phyloP scores from a whole-genome alignment of 2,113 vertebrate species.

The Xyliphius kryptos region DNA sequence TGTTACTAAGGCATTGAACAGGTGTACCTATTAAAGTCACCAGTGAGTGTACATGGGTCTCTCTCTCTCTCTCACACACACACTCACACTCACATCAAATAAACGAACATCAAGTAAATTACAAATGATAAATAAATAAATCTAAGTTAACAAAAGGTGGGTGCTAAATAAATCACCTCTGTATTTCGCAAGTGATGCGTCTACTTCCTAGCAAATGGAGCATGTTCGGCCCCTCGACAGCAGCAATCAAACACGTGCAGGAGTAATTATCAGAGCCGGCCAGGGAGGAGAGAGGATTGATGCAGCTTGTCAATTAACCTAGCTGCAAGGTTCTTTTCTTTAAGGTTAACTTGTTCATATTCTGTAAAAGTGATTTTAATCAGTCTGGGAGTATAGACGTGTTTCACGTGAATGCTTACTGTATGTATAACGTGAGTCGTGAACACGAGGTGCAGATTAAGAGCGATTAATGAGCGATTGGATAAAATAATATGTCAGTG shows the following conservation, averaged over 20 bases:
- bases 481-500: slow-evolving; percentile 35
- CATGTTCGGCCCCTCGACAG: slow-evolving; percentile 58
- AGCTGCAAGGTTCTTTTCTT: slow-evolving; percentile 72
- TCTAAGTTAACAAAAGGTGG: slow-evolving; percentile 3
- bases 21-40: too few relatives aligned
- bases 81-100: too few relatives aligned
- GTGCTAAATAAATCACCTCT: slow-evolving; percentile 4
- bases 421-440: slow-evolving; percentile 49
- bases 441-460: slow-evolving; percentile 18
- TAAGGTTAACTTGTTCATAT: slow-evolving; percentile 76
- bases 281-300: slow-evolving; percentile 68
- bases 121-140: neutral
- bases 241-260: slow-evolving; percentile 58
- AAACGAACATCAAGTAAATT: too few relatives aligned
- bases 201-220: slow-evolving; percentile 55
- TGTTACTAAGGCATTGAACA: too few relatives aligned
- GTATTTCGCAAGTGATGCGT: slow-evolving; percentile 11
- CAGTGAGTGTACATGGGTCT: too few relatives aligned
- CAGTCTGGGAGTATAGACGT: slow-evolving; percentile 60
- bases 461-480: slow-evolving; percentile 43
- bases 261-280: slow-evolving; percentile 66
- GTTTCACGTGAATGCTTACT: slow-evolving; percentile 52
- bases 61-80: too few relatives aligned
- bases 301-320: slow-evolving; percentile 74
- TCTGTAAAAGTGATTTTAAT: too few relatives aligned